Base-by-base conservation (phyloP, 2,888 invertebrate genomes). In the Blomia tropicalis region DNA sequence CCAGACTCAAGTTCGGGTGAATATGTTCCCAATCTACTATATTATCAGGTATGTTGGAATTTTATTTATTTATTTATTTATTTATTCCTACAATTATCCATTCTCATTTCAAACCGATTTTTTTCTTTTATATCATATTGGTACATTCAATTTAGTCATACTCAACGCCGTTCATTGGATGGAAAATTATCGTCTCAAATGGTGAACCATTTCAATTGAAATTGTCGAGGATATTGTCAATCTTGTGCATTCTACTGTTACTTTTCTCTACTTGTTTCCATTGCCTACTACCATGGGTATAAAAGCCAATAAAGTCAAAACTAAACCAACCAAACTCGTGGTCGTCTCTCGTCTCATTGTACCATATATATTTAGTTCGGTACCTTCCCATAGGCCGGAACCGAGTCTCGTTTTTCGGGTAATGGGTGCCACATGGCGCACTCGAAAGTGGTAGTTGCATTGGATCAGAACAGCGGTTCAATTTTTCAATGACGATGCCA, bases 151-250 rank as follows among this genome's bases (percentile, higher is more conserved):
- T n/a, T n/a, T n/a, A n/a, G n/a, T 54, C 22, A 54, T 22, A 22
- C 30, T 63, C 17, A 22, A n/a, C n/a, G n/a, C n/a, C n/a, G n/a
- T 25, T 43, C 73, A 77, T 91, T 30, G 91, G 91, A 58, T 91
- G 90, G 90, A 91, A 88, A 74, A 90, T 91, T 69, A 82, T 86
- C 73, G 85, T 91, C 64, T 64, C n/a, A 47, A n/a, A 47, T 27
- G 51, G 17, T 36, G 36, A 17, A 36, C 36, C 36, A 17, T 36
- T 17, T 36, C 17, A 36, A 11, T 36, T 36, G 7, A 7, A 36
- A 7, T 36, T 36, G 36, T 36, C n/a, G n/a, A n/a, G n/a, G n/a
- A n/a, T n/a, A n/a, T n/a, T n/a, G n/a, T n/a, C n/a, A n/a, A n/a
- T n/a, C n/a, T n/a, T n/a, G n/a, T n/a, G n/a, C n/a, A n/a, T n/a